Base-by-base conservation (phyloP, 2,113 vertebrate genomes). In the Neolamprologus kungweensis region DNA sequence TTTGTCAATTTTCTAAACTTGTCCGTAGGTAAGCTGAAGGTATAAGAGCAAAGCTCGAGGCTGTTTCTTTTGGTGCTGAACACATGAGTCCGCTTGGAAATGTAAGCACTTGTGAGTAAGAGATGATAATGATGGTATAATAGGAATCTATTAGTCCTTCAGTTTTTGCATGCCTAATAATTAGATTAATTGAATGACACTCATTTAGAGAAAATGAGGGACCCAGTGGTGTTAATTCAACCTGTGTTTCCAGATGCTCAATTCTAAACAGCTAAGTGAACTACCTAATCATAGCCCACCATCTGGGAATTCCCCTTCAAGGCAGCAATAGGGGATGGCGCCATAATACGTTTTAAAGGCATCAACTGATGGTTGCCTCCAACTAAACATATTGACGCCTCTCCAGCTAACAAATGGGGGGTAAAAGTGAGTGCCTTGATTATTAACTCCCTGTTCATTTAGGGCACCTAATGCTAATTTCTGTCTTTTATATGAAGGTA, bases 401-500 rank as follows among this genome's bases (percentile, higher is more conserved):
- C 84, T 88, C 55, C 78, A 85, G 85, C 89, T 87, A 92, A 95
- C 89, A 91, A 94, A 94, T 80, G 87, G 55, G 90, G 87, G 92
- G 86, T 91, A 86, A 91, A 94, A 93, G 92, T 86, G 84, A 88
- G 79, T 87, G 91, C 90, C 91, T 93, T 96, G 94, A 96, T 96
- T 96, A 96, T 96, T 95, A 97, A 95, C 96, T 95, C 93, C 92
- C 89, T 80, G 88, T 96, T 95, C 94, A 95, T 96, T 96, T 95
- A 94, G 92, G 89, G 87, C 71, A 93, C 91, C 91, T 95, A 94
- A 96, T 96, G 96, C 95, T 95, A 97, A 96, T 96, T 95, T 94
- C 90, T 89, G 90, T 91, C 94, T 97, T 96, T 94, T 95, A 95
- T 95, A 95, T 95, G 93, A 96, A 96, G 95, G 96, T 96, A 97